phyloP scores from a whole-genome alignment of 2,797 vertebrate species.

The Dermochelys coriacea region DNA sequence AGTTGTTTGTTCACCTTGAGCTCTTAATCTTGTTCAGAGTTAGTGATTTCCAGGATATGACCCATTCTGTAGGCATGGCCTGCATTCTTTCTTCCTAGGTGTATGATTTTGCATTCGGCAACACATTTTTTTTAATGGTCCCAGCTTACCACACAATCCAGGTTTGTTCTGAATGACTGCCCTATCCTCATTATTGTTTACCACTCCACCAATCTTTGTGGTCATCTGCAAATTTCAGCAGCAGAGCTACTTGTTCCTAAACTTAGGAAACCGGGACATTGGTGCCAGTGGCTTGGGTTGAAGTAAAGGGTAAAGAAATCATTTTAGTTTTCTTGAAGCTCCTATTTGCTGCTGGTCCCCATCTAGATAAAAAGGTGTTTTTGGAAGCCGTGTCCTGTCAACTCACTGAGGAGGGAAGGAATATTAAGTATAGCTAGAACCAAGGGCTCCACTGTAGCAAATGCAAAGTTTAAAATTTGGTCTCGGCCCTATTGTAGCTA shows the following conservation, averaged over 20 bases:
- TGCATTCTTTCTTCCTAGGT: background rate
- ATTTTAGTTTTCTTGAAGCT: accelerated
- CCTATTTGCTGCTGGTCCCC: accelerated
- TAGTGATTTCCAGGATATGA: background rate
- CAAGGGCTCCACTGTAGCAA: accelerated
- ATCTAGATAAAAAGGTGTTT: background rate
- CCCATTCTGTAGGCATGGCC: background rate
- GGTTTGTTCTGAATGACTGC: background rate
- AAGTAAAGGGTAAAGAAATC: background rate
- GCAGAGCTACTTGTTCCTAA: background rate
- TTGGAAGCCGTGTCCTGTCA: background rate
- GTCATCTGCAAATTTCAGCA: background rate
- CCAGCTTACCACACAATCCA: background rate
- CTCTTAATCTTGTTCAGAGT: background rate
- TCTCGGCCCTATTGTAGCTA: background rate
- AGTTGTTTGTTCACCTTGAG: accelerated
- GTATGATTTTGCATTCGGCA: background rate
- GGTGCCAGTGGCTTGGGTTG: too few relatives aligned
- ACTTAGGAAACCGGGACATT: background rate
- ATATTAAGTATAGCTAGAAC: background rate
- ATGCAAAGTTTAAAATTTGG: background rate
- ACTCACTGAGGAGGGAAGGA: background rate
- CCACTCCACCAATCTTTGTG: background rate
- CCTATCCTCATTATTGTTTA: background rate
- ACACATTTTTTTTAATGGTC: background rate